A percentile compares a stretch with the other conserved stretches of the same genome.
Evolutionary conservation across 2,888 invertebrate species (phyloP).

Genomic region (Eremobia ochroleuca): DNA sequence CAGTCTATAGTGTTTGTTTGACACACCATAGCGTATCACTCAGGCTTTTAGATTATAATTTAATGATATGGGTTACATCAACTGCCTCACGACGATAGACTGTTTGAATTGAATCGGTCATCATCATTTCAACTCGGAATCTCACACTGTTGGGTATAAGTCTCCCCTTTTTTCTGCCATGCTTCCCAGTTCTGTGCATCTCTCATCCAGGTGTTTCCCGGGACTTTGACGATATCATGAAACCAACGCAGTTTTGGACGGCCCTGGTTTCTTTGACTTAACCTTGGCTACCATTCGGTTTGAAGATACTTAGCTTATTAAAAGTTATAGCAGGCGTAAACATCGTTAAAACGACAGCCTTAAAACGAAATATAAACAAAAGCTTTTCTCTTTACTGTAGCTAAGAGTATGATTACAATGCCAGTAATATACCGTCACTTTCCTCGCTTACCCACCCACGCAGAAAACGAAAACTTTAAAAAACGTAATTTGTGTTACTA

Average conservation of each 20-base stretch:
- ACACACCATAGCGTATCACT: not conserved
- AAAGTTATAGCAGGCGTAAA: constrained; percentile 4
- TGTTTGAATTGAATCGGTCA: not conserved
- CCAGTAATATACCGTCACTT: constrained; percentile 32
- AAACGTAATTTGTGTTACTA: constrained; percentile 8
- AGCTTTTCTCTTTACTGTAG: constrained; percentile 36
- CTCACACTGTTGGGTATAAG: fast-evolving
- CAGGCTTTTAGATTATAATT: too few species aligned
- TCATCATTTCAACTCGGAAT: not conserved
- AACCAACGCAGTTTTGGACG: not conserved
- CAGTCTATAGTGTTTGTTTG: too few species aligned
- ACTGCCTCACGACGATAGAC: not conserved
- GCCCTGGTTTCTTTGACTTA: not conserved
- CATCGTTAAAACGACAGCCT: not conserved
- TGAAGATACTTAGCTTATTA: constrained; percentile 20
- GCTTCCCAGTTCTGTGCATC: not conserved
- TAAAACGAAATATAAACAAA: constrained; percentile 26
- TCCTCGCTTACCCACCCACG: constrained; percentile 48
- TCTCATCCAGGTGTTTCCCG: not conserved
- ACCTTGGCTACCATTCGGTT: not conserved
- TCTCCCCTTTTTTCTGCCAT: not conserved
- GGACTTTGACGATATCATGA: not conserved
- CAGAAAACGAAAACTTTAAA: constrained; percentile 36
- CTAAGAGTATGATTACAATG: constrained; percentile 5
- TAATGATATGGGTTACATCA: not conserved